Evolutionary conservation across 2,113 vertebrate species (phyloP).

Genomic region (Microtus richardsoni): DNA sequence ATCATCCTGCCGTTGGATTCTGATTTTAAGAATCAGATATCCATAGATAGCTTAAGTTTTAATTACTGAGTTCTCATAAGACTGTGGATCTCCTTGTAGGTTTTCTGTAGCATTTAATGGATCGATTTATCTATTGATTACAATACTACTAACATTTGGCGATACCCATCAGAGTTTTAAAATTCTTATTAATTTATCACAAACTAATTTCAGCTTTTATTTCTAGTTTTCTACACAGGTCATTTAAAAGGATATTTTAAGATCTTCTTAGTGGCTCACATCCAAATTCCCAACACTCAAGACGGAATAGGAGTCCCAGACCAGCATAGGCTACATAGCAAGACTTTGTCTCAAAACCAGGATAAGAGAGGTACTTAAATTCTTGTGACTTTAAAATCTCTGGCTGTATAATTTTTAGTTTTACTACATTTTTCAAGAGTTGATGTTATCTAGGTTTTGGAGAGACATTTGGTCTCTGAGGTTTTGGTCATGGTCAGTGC

Average conservation of each 20-base stretch:
- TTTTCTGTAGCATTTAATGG: neutral
- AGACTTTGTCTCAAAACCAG: neutral
- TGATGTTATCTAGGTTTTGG: neutral
- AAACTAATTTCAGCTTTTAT: slow-evolving; percentile 12
- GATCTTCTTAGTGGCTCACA: neutral
- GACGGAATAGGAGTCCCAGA: neutral
- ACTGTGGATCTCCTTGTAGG: neutral
- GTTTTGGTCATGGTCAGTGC: neutral
- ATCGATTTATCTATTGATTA: neutral
- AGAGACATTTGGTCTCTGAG: neutral
- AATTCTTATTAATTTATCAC: neutral
- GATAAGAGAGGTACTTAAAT: neutral
- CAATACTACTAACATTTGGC: neutral
- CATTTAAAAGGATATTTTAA: neutral
- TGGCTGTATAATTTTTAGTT: slow-evolving; percentile 22
- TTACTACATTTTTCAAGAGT: neutral
- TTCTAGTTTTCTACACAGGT: neutral
- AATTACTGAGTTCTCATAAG: neutral
- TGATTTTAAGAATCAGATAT: neutral
- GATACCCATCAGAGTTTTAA: neutral
- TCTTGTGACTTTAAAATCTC: neutral
- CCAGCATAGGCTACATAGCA: neutral
- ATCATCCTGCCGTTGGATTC: neutral
- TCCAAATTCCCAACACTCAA: neutral
- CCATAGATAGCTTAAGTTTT: neutral